A percentile compares a stretch with the other conserved stretches of the same genome.
Conservation (phyloP, 2,888 invertebrate genomes). For the Hemithea aestivaria region DNA sequence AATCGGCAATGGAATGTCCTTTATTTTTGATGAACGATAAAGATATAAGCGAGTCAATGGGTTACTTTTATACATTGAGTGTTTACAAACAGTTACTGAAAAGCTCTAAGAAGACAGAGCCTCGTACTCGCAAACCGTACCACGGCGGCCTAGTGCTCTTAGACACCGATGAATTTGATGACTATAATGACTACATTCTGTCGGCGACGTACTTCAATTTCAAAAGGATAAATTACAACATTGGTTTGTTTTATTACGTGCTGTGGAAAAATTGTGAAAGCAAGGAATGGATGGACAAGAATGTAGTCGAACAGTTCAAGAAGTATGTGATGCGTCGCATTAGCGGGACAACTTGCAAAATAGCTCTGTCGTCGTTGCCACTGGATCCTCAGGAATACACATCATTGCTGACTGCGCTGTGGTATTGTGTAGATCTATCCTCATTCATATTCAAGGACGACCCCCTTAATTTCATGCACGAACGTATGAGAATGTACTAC, state of each 20-base stretch:
- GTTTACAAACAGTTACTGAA: slow-evolving; percentile 41
- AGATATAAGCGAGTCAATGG: slow-evolving; percentile 39
- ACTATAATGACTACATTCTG: slow-evolving; percentile 47
- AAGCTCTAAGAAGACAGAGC: slow-evolving; percentile 34
- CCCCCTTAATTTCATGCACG: slow-evolving; percentile 29
- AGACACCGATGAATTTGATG: slow-evolving; percentile 39
- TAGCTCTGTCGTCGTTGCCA: slow-evolving; percentile 42
- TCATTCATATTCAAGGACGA: slow-evolving; percentile 40
- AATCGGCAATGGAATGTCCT: slow-evolving; percentile 39
- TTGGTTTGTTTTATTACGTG: slow-evolving; percentile 42
- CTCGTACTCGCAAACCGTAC: slow-evolving; percentile 39
- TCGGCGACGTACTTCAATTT: slow-evolving; percentile 43
- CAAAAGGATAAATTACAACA: slow-evolving; percentile 40
- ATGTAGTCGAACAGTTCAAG: slow-evolving; percentile 40
- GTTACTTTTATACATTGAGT: slow-evolving; percentile 45
- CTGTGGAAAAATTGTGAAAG: slow-evolving; percentile 45
- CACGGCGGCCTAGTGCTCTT: slow-evolving; percentile 43
- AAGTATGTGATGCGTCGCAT: slow-evolving; percentile 40
- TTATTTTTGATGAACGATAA: slow-evolving; percentile 38
- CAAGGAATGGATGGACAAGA: slow-evolving; percentile 48
- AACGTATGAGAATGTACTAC: slow-evolving; percentile 36
- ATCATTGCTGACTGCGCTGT: slow-evolving; percentile 37
- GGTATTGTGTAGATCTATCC: slow-evolving; percentile 45
- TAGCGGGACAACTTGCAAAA: slow-evolving; percentile 33
- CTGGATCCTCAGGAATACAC: slow-evolving; percentile 36